Percentiles rank a stretch among this genome's conserved stretches.
Evolutionary conservation across 1,140 invertebrate genomes (phyloP).

Genomic region (Aphidius ervi): DNA sequence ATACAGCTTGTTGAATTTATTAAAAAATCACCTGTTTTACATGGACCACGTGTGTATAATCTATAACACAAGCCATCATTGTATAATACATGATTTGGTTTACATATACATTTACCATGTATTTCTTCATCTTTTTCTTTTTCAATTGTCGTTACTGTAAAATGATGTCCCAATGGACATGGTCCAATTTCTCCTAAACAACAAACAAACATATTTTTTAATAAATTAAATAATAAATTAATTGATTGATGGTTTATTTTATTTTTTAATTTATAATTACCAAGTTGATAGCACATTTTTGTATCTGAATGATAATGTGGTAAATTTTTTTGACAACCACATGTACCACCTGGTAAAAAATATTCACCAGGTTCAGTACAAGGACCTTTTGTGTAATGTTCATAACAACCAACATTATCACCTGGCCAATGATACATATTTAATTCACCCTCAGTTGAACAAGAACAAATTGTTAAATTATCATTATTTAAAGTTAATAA

Average conservation of each 20-base stretch:
- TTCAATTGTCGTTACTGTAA: conserved; percentile 47
- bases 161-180: conserved; percentile 67
- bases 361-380: conserved; percentile 68
- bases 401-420: conserved; percentile 63
- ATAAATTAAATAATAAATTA: background rate
- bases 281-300: conserved; percentile 69
- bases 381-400: conserved; percentile 73
- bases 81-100: conserved; percentile 65
- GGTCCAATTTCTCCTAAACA: conserved; percentile 62
- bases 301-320: conserved; percentile 68
- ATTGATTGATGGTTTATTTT: conserved; percentile 3
- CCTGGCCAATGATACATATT: conserved; percentile 51
- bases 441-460: conserved; percentile 49
- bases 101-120: conserved; percentile 63
- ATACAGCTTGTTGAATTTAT: conserved; percentile 59
- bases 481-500: conserved; percentile 58
- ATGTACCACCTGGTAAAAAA: conserved; percentile 67
- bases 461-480: conserved; percentile 59
- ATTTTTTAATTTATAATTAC: conserved; percentile 45
- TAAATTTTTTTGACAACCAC: conserved; percentile 65
- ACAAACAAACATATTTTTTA: background rate
- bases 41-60: conserved; percentile 72
- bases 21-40: conserved; percentile 63
- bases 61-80: conserved; percentile 68
- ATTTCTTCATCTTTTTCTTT: conserved; percentile 32